Evolutionary conservation across 2,113 vertebrate species (phyloP).

Genomic region (Brienomyrus brachyistius): DNA sequence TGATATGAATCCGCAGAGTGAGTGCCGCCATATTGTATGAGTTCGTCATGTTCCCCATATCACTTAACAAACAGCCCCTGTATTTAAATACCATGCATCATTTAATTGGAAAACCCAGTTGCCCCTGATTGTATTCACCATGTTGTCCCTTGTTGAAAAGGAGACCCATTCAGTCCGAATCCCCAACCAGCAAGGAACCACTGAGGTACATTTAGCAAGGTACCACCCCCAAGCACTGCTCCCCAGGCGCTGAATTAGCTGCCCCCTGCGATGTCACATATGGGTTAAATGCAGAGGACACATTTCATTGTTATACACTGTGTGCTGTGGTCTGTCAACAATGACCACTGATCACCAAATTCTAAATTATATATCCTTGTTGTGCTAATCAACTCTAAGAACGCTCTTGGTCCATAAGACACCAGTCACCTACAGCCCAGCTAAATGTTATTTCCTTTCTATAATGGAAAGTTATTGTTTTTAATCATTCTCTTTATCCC

Average conservation of each 20-base stretch:
- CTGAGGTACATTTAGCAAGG: too few species aligned
- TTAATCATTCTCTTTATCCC: not conserved
- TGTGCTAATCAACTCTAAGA: not conserved
- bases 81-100: not conserved
- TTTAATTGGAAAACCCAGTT: not conserved
- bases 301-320: too few species aligned
- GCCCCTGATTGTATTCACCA: not conserved
- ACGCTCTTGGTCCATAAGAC: not conserved
- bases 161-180: not conserved
- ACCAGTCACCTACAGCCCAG: not conserved
- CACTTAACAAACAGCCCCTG: not conserved
- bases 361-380: not conserved
- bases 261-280: too few species aligned
- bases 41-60: not conserved
- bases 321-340: too few species aligned
- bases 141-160: not conserved
- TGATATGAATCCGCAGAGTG: slow-evolving; percentile 95
- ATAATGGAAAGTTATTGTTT: not conserved
- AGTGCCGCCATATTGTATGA: slow-evolving; percentile 48
- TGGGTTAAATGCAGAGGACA: too few species aligned
- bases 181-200: too few species aligned
- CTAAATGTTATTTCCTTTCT: not conserved
- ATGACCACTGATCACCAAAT: too few species aligned
- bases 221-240: too few species aligned
- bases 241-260: too few species aligned